These are phyloP conservation scores for Anagyrus pseudococci DNA, from an alignment of 2,888 invertebrate genomes.

Conservation along the genomic window DNA sequence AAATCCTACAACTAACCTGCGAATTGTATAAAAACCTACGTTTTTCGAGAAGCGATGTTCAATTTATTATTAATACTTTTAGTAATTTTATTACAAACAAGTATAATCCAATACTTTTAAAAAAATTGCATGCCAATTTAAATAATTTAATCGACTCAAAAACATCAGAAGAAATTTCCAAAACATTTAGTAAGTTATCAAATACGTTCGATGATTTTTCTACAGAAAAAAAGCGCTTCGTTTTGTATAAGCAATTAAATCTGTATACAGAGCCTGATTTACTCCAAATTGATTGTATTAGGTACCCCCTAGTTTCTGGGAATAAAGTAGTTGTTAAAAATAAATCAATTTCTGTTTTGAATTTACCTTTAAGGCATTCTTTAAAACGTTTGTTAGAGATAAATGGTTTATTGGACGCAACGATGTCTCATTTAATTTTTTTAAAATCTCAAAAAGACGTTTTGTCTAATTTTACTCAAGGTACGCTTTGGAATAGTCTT, in stretches of 20 bases:
- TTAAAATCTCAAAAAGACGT: slow-evolving; percentile 20
- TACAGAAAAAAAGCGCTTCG: slow-evolving; percentile 10
- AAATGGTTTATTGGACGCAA: slow-evolving; percentile 9
- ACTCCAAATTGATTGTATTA: not conserved
- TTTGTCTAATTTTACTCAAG: slow-evolving; percentile 36
- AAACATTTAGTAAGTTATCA: not conserved
- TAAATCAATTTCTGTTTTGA: not conserved
- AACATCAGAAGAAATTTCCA: slow-evolving; percentile 1
- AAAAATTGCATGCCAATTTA: slow-evolving; percentile 9
- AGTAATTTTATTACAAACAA: slow-evolving; percentile 9
- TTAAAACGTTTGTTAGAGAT: slow-evolving; percentile 15
- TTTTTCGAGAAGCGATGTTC: slow-evolving; percentile 8
- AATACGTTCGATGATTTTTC: slow-evolving; percentile 1
- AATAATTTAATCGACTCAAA: slow-evolving; percentile 1
- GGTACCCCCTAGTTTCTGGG: not conserved
- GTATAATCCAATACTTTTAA: slow-evolving; percentile 14
- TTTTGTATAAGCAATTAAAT: not conserved
- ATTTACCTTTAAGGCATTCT: slow-evolving; percentile 21
- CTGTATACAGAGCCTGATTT: slow-evolving; percentile 1
- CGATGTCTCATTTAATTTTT: not conserved
- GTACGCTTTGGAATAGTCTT: slow-evolving; percentile 23
- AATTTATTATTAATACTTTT: not conserved
- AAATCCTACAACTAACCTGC: slow-evolving; percentile 15
- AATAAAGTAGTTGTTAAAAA: not conserved
- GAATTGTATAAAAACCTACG: slow-evolving; percentile 14